Conservation (phyloP, 1,140 invertebrate genomes). For the Drosophila ambigua region DNA sequence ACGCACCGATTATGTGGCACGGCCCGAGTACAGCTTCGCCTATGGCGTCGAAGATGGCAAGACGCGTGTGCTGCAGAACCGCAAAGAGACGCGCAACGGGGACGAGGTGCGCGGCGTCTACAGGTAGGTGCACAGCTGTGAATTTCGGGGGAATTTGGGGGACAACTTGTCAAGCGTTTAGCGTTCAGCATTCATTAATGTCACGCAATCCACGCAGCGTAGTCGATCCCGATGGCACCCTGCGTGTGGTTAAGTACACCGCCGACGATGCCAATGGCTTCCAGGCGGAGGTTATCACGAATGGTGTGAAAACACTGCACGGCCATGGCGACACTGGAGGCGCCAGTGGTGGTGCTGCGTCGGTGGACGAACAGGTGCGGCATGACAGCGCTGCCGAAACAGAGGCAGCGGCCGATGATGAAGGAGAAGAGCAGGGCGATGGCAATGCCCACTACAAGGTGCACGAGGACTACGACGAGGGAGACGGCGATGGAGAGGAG, state of each 20-base stretch:
- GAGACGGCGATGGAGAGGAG: slow-evolving; percentile 26
- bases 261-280: slow-evolving; percentile 86
- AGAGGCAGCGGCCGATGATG: slow-evolving; percentile 15
- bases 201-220: slow-evolving; percentile 62
- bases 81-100: slow-evolving; percentile 88
- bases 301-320: slow-evolving; percentile 72
- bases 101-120: slow-evolving; percentile 89
- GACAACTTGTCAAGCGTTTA: slow-evolving; percentile 37
- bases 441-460: slow-evolving; percentile 57
- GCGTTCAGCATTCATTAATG: slow-evolving; percentile 46
- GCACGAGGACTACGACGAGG: slow-evolving; percentile 58
- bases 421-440: slow-evolving; percentile 13
- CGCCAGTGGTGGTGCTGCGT: neutral
- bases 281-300: slow-evolving; percentile 84
- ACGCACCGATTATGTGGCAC: slow-evolving; percentile 87
- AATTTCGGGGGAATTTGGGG: neutral
- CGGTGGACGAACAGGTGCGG: slow-evolving; percentile 49
- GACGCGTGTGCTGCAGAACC: slow-evolving; percentile 88
- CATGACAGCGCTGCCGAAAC: slow-evolving; percentile 29
- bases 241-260: slow-evolving; percentile 85
- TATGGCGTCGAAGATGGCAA: slow-evolving; percentile 89
- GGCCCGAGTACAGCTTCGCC: slow-evolving; percentile 88
- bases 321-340: slow-evolving; percentile 56
- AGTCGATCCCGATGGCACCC: slow-evolving; percentile 85
- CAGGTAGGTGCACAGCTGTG: slow-evolving; percentile 79